Evolutionary conservation across 2,113 vertebrate genomes (phyloP), one percentile per base, ranked within the genome.

Genomic region (Chelonoidis abingdonii): DNA sequence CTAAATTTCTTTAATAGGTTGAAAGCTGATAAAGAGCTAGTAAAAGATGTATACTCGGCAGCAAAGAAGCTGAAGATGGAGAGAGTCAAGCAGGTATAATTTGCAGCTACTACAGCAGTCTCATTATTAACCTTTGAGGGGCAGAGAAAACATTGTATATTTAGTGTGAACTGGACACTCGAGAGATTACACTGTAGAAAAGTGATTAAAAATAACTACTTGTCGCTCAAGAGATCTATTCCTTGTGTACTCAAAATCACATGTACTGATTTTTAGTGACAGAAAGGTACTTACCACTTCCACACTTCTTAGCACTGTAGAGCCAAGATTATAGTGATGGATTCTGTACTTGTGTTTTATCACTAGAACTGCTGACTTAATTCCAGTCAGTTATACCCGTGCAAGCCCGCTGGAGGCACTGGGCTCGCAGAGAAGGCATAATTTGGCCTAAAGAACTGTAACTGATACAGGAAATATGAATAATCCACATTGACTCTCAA

Each of bases 41-140:
- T 99, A 86, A 99, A 99, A 98, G 99, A 99, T 97, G 99, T 99
- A 22, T 99, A 99, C 97, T 99, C 99, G 90, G 99, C 99, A 95
- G 99, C 99, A 88, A 99, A 99, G 98, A 98, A 99, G 96, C 97
- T 99, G 96, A 99, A 99, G 98, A 99, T 99, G 99, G 99, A 99
- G 93, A 98, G 99, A 96, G 99, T 99, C 90, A 99, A 99, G 97
- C 99, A 99, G 99, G 99, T 99, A 98, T 3, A 62, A 81, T 89
- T 93, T 90, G 87, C 38, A 6, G 9, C 38, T 75, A 44, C 19
- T 54, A 69, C 4, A n/a, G 75, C 7, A 78, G 75, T 27, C 75
- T 10, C 75, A 82, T 6, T 3, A 1, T 4, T 59, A 84, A n/a
- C 24, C 13, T 1, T 54, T 54, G 19, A 87, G 12, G 29, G 52